Conservation (phyloP, 2,113 vertebrate species). For the Eleginops maclovinus region DNA sequence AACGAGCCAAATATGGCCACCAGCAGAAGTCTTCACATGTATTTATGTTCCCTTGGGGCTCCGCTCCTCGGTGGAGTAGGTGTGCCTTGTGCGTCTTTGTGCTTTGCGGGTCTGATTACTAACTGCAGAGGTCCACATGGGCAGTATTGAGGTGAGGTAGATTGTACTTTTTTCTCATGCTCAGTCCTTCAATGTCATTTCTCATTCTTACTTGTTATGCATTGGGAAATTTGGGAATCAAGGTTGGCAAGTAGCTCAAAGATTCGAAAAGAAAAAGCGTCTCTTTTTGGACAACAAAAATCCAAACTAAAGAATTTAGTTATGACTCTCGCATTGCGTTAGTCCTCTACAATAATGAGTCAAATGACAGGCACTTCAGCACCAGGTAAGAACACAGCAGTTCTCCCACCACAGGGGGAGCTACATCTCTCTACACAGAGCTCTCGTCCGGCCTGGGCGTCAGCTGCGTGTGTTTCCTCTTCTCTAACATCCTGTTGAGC, state of each 20-base stretch:
- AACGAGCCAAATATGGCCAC: slow-evolving; percentile 30
- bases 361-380: slow-evolving; percentile 61
- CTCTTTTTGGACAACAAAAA: slow-evolving; percentile 23
- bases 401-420: slow-evolving; percentile 61
- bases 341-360: slow-evolving; percentile 45
- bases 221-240: slow-evolving; percentile 31
- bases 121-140: slow-evolving; percentile 36
- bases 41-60: slow-evolving; percentile 42
- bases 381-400: slow-evolving; percentile 38
- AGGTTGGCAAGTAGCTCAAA: slow-evolving; percentile 17
- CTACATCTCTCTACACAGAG: slow-evolving; percentile 86
- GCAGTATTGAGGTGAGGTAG: slow-evolving; percentile 73
- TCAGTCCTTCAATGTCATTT: slow-evolving; percentile 19
- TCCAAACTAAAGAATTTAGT: slow-evolving; percentile 25
- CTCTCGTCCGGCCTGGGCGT: slow-evolving; percentile 92
- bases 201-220: slow-evolving; percentile 16
- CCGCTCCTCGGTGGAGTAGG: slow-evolving; percentile 21
- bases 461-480: slow-evolving; percentile 95
- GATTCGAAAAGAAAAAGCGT: slow-evolving; percentile 47
- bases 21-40: slow-evolving; percentile 38
- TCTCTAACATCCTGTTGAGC: slow-evolving; percentile 96
- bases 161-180: slow-evolving; percentile 41
- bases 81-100: slow-evolving; percentile 8
- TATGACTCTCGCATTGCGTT: slow-evolving; percentile 47
- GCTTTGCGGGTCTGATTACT: slow-evolving; percentile 37